phyloP scores from a whole-genome alignment of 2,113 vertebrate species.

The Marmota flaviventris region DNA sequence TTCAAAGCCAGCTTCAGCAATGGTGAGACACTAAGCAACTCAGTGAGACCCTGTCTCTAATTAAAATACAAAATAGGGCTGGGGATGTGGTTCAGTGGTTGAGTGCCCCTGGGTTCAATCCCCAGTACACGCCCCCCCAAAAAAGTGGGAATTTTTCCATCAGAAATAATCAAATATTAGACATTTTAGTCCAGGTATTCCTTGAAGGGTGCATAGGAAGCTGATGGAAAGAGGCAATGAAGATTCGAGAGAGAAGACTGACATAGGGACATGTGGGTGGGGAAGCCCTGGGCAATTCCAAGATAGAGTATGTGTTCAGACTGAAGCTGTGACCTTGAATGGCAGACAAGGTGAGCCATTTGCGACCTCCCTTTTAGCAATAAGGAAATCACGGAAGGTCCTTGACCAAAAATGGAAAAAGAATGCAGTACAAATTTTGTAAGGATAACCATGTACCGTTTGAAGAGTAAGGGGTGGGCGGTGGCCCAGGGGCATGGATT shows the following conservation, averaged over 20 bases:
- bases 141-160: not conserved
- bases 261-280: accelerated
- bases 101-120: too few relatives aligned
- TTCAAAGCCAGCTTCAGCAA: too few relatives aligned
- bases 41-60: too few relatives aligned
- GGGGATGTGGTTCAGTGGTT: too few relatives aligned
- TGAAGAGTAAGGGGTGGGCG: not conserved
- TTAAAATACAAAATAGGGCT: too few relatives aligned
- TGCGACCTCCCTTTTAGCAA: not conserved
- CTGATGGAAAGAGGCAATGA: not conserved
- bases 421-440: not conserved
- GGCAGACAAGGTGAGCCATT: too few relatives aligned
- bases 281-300: not conserved
- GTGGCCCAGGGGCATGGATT: not conserved
- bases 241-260: not conserved
- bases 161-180: not conserved
- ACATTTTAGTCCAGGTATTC: not conserved
- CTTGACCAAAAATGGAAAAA: not conserved
- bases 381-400: not conserved
- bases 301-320: accelerated
- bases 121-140: too few relatives aligned
- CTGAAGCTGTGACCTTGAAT: too few relatives aligned
- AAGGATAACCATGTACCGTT: not conserved
- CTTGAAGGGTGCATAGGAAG: not conserved
- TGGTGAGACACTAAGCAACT: too few relatives aligned